Evolutionary conservation across 2,888 invertebrate species (phyloP), one percentile per base, ranked within the genome.

Genomic region (Pediacus dermestoides): DNA sequence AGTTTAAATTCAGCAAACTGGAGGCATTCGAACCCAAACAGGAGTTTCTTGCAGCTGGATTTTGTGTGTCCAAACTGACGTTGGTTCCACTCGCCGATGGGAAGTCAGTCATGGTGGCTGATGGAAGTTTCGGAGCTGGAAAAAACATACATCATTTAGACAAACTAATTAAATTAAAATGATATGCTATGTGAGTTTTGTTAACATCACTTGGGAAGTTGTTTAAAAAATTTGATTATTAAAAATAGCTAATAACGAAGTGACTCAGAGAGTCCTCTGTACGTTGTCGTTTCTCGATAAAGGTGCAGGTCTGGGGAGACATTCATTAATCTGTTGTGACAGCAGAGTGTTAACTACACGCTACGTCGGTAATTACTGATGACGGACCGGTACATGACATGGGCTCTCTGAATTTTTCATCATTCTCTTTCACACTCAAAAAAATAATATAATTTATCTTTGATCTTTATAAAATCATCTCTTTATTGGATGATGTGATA

Each of bases 61-160:
- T 76, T 50, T 70, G 74, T 34, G 73, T 68, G 39, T 77, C 72
- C 35, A 75, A 68, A 11, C 70, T 47, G 8, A 71, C 49, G 71
- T 70, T 43, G 70, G 15, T 72, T 75, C 77, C 58, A 52, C 59
- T 70, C 47, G 48, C 32, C 44, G 38, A 37, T 14, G 63, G 43
- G 44, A 58, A 69, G 25, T 69, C 68, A 4, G 52, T 48, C 34
- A 67, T 50, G 14, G 53, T 54, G 15, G 64, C 46, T 16, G 80
- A 74, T 53, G 74, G 68, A 62, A 83, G 71, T 70, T 83, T 84
- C 46, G 82, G 76, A 50, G 72, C 83, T 83, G 75, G 38, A 77
- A 74, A 55, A 61, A 66, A 50, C 55, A 35, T 18, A 8, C 8
- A 18, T 18, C n/a, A n/a, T n/a, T n/a, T n/a, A n/a, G n/a, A n/a